phyloP scores from a whole-genome alignment of 2,797 vertebrate genomes.

The Sylvia borin region DNA sequence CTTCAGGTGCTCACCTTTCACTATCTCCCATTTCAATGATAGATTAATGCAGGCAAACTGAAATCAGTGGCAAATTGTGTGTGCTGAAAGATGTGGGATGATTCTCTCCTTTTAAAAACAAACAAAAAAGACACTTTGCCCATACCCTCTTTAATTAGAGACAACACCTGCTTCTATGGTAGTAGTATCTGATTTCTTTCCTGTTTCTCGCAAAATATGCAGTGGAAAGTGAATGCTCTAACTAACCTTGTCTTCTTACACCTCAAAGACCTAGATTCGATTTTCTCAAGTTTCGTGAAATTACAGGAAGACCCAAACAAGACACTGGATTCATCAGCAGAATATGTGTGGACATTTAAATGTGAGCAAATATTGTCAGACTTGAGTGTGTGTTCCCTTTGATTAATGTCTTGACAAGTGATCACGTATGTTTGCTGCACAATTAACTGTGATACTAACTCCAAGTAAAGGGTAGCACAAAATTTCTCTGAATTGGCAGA shows the following conservation, averaged over 20 bases:
- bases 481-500: neutral
- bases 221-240: neutral
- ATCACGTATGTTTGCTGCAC: neutral
- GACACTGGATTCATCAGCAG: conserved; percentile 4
- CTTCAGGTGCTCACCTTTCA: neutral
- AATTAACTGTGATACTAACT: neutral
- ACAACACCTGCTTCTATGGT: neutral
- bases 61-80: neutral
- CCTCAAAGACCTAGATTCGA: conserved; percentile 7
- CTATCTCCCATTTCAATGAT: neutral
- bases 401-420: neutral
- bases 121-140: neutral
- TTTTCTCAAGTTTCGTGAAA: conserved; percentile 39
- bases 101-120: neutral
- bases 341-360: conserved; percentile 30
- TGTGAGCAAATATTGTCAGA: conserved; percentile 36
- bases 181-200: neutral
- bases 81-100: neutral
- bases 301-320: conserved; percentile 48
- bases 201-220: neutral
- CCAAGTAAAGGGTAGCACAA: neutral
- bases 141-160: neutral
- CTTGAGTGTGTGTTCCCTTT: neutral
- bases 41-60: neutral
- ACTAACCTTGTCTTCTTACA: conserved; percentile 14